phyloP scores from a whole-genome alignment of 2,113 vertebrate genomes.

The Ariopsis seemanni region DNA sequence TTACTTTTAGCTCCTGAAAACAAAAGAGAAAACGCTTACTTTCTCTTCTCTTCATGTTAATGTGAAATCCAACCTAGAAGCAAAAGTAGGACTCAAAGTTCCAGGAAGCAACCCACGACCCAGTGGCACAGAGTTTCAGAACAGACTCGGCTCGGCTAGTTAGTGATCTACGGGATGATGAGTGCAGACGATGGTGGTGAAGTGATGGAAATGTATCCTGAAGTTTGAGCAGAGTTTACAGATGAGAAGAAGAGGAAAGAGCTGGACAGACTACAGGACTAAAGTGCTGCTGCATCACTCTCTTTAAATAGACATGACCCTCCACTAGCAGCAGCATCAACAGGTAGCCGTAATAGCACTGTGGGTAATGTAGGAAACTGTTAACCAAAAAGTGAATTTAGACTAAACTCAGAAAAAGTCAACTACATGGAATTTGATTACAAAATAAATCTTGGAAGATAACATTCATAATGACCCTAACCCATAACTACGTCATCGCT shows the following conservation, averaged over 20 bases:
- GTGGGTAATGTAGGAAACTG: too few relatives aligned
- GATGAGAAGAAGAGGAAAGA: neutral
- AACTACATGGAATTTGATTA: neutral
- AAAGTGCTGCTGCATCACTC: neutral
- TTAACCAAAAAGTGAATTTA: neutral
- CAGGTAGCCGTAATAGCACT: neutral
- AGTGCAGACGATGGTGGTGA: neutral
- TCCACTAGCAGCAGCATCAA: neutral
- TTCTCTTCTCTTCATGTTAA: neutral
- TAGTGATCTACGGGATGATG: neutral
- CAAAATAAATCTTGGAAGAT: too few relatives aligned
- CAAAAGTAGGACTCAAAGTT: neutral
- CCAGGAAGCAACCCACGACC: neutral
- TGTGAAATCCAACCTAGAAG: neutral
- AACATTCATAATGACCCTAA: too few relatives aligned
- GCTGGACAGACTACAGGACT: neutral
- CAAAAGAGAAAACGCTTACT: neutral
- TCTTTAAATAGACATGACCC: neutral
- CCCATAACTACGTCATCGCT: too few relatives aligned
- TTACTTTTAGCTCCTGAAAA: neutral
- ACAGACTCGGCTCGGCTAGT: neutral
- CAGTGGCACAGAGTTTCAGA: neutral
- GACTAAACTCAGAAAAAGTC: neutral
- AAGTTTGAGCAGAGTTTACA: neutral
- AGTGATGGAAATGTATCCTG: neutral